Conservation (phyloP, 2,888 invertebrate genomes). For the Parnassius smintheus region DNA sequence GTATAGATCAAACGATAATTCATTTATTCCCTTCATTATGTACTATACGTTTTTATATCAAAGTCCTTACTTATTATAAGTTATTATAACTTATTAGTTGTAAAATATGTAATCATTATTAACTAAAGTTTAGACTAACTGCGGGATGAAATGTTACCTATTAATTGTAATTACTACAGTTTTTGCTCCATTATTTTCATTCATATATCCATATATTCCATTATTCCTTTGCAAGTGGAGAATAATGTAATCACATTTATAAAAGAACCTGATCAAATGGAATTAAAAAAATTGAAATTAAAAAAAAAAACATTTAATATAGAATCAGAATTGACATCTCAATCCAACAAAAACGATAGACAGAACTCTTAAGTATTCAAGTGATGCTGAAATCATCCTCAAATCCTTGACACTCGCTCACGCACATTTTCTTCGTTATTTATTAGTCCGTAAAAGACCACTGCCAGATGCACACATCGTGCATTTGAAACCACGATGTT, state of each 20-base stretch:
- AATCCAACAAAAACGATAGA: no score
- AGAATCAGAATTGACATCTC: no score
- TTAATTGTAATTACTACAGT: constrained; percentile 6
- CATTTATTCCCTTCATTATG: constrained; percentile 2
- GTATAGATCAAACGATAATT: constrained; percentile 1
- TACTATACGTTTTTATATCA: background rate
- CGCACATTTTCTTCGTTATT: no score
- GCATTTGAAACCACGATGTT: no score
- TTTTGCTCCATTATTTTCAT: constrained; percentile 1
- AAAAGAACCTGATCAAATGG: constrained; percentile 4
- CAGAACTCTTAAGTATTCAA: no score
- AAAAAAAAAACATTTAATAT: background rate
- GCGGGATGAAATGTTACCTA: constrained; percentile 21
- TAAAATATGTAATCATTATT: constrained; percentile 7
- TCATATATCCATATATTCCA: no score
- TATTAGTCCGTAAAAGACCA: no score
- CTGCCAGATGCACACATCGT: no score
- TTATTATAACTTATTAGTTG: constrained; percentile 6
- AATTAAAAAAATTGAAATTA: background rate
- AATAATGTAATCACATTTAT: constrained; percentile 1
- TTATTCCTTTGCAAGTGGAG: background rate
- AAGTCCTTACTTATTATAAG: background rate
- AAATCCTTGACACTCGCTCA: no score
- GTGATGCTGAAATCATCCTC: no score
- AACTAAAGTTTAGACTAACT: constrained; percentile 11